Evolutionary conservation across 2,113 vertebrate genomes (phyloP).

Genomic region (Elgaria multicarinata): DNA sequence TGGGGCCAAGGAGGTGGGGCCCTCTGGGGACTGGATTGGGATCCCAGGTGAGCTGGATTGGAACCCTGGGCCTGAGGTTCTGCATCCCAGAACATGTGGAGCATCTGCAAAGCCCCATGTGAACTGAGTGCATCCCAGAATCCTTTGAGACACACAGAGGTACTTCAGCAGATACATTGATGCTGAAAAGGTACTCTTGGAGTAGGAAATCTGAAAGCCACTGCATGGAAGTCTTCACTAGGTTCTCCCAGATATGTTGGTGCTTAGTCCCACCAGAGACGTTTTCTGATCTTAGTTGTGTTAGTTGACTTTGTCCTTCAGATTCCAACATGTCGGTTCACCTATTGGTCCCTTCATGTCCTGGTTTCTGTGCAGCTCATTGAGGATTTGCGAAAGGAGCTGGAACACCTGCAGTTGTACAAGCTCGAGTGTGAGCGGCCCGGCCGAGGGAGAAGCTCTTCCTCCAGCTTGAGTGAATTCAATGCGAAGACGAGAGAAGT

Average conservation of each 20-base stretch:
- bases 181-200: neutral
- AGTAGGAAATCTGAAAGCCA: neutral
- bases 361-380: constrained; percentile 84
- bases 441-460: constrained; percentile 83
- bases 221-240: neutral
- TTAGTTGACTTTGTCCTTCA: neutral
- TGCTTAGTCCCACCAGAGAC: neutral
- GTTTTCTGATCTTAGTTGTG: neutral
- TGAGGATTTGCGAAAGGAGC: constrained; percentile 92
- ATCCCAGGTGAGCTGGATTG: no score
- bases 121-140: neutral
- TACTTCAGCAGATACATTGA: neutral
- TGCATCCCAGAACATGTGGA: neutral
- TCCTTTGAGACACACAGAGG: neutral
- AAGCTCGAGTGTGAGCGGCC: constrained; percentile 91
- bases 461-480: constrained; percentile 86
- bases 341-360: neutral
- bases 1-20: no score
- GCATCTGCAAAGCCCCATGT: neutral
- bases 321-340: neutral
- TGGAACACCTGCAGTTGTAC: constrained; percentile 94
- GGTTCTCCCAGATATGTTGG: neutral
- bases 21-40: no score
- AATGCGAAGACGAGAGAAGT: constrained; percentile 88
- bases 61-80: neutral